Evolutionary conservation across 2,888 invertebrate genomes (phyloP), one percentile per base, ranked within the genome.

Genomic region (Yponomeuta evonymella): DNA sequence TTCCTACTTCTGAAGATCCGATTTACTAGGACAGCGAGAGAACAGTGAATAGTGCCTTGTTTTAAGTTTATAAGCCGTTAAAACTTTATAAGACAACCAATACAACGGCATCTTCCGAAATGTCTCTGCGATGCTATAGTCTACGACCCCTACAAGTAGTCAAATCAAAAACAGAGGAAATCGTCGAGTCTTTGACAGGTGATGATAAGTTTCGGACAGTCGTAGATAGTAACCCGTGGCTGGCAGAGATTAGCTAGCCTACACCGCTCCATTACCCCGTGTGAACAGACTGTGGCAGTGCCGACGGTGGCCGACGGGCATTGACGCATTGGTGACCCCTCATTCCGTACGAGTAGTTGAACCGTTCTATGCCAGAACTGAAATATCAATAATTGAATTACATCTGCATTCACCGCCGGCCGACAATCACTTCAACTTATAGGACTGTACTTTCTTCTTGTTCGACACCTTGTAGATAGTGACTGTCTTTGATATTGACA

Each of bases 121-220:
- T 43, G 43, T 43, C 43, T 8, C 6, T 43, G 8, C 8, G 43
- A 43, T 43, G 43, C 43, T 33, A 33, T 5, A 43, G 43, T 43
- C 43, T 4, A 43, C 43, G 43, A 43, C 43, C 43, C 43, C 43
- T 8, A 43, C 8, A 43, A 43, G 43, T 58, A 15, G 15, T 58
- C 51, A 58, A 58, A 12, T 58, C 15, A 58, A 15, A 58, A 58
- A 15, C 11, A 51, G 51, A 58, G 51, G 15, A 58, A 58, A 58
- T 58, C 51, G 12, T 58, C 15, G 15, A n/a, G 6, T 48, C 69
- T n/a, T 6, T 81, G 82, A 83, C 82, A 77, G 73, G 48, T 72
- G 70, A 36, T 74, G 82, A 83, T 82, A 81, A 81, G 72, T 81
- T 81, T 81, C 76, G 76, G 81, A 83, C 82, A 80, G 76, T 76